Conservation (phyloP, 2,113 vertebrate genomes). For the Halichoeres trimaculatus region DNA sequence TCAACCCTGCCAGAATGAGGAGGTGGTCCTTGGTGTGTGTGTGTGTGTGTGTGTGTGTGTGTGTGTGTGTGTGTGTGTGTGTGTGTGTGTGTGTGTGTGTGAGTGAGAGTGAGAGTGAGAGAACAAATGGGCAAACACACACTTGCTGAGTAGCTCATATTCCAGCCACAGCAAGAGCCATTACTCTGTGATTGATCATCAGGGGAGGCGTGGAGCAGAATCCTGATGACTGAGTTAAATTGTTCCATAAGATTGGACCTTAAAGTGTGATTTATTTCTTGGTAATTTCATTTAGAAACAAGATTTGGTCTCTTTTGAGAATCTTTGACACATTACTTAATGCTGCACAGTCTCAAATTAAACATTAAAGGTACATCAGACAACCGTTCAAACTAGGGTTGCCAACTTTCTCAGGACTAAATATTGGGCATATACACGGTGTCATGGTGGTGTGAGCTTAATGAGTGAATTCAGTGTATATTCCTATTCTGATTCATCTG, state of each 20-base stretch:
- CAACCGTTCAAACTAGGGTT: not conserved
- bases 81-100: conserved; percentile 7
- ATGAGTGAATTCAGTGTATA: too few relatives aligned
- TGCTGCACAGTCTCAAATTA: not conserved
- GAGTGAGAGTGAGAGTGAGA: conserved; percentile 6
- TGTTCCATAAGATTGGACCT: too few relatives aligned
- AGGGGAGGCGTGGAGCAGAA: conserved; percentile 6
- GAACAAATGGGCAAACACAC: conserved; percentile 10
- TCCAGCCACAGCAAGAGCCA: conserved; percentile 17
- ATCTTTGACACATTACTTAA: not conserved
- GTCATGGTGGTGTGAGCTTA: too few relatives aligned
- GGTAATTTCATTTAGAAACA: too few relatives aligned
- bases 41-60: conserved; percentile 7
- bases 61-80: conserved; percentile 19
- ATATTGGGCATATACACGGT: too few relatives aligned
- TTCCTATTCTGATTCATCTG: too few relatives aligned
- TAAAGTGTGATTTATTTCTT: too few relatives aligned
- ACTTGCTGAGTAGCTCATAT: conserved; percentile 38
- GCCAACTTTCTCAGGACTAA: too few relatives aligned
- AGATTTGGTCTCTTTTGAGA: too few relatives aligned
- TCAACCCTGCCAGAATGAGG: conserved; percentile 14
- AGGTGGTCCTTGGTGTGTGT: not conserved
- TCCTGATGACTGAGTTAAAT: conserved; percentile 15
- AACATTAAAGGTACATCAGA: not conserved
- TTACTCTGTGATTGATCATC: conserved; percentile 30